Evolutionary conservation across 2,797 vertebrate species (phyloP).

Genomic region (Peromyscus attwateri): DNA sequence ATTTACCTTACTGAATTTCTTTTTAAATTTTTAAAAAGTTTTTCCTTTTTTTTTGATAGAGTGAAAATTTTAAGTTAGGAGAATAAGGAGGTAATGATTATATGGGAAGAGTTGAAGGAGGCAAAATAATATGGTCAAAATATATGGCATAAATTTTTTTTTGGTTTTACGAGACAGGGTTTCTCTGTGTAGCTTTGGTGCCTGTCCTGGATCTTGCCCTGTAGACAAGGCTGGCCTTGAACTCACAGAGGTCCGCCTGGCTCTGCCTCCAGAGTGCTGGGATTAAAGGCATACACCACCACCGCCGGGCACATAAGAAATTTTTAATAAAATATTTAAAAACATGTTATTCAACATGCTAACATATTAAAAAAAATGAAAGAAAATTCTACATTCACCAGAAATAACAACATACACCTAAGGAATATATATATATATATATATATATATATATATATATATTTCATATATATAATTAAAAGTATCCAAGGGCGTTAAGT

Average conservation of each 20-base stretch:
- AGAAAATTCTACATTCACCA: neutral
- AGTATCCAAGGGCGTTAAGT: neutral
- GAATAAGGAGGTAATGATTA: neutral
- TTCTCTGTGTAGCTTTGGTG: no score
- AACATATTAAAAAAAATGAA: neutral
- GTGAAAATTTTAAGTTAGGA: neutral
- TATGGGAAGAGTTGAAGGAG: neutral
- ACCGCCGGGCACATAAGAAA: neutral
- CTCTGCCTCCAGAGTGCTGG: no score
- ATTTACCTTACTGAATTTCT: neutral
- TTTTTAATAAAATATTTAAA: neutral
- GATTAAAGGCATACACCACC: no score
- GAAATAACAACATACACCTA: neutral
- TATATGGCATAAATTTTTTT: neutral
- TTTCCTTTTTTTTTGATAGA: neutral
- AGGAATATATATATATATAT: no score
- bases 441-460: no score
- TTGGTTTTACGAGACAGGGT: no score
- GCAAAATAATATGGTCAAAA: neutral
- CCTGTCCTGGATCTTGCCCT: no score
- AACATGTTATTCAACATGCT: neutral
- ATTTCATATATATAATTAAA: neutral
- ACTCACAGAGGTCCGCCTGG: no score
- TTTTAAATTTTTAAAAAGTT: neutral
- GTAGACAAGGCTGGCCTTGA: no score